phyloP scores from a whole-genome alignment of 2,113 vertebrate genomes.

The Paratilapia polleni region DNA sequence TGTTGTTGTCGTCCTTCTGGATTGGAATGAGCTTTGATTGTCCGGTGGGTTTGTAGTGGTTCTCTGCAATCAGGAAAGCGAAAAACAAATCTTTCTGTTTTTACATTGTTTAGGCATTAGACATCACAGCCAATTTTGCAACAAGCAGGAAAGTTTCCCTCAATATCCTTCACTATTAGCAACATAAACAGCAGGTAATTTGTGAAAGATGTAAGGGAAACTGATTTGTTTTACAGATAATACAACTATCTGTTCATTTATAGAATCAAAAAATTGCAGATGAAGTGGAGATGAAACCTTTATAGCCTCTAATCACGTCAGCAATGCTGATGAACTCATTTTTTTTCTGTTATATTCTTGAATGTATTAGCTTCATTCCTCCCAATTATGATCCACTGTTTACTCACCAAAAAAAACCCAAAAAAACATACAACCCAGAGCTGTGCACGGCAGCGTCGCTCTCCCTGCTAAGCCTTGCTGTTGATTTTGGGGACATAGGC shows the following conservation, averaged over 20 bases:
- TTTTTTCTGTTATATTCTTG: neutral
- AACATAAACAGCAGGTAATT: neutral
- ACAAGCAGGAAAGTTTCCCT: neutral
- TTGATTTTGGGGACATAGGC: slow-evolving; percentile 51
- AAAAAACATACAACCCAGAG: slow-evolving; percentile 59
- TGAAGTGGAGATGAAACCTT: slow-evolving; percentile 23
- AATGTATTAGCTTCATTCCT: slow-evolving; percentile 35
- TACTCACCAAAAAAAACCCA: no score
- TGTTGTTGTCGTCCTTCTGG: slow-evolving; percentile 91
- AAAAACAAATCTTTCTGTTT: slow-evolving; percentile 26
- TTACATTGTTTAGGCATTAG: neutral
- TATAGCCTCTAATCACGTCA: slow-evolving; percentile 29
- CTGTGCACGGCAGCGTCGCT: neutral
- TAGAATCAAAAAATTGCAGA: slow-evolving; percentile 34
- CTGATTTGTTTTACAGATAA: slow-evolving; percentile 13
- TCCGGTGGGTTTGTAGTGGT: slow-evolving; percentile 82
- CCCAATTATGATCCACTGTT: slow-evolving; percentile 55
- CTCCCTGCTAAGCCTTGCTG: slow-evolving; percentile 21
- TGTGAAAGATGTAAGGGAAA: slow-evolving; percentile 15
- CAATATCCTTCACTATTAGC: neutral
- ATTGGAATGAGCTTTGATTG: slow-evolving; percentile 84
- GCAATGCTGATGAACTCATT: slow-evolving; percentile 10
- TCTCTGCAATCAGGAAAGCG: slow-evolving; percentile 80
- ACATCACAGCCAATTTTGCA: neutral
- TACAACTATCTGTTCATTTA: slow-evolving; percentile 15